phyloP scores from a whole-genome alignment of 2,888 invertebrate genomes.

The Chalcis sispes region DNA sequence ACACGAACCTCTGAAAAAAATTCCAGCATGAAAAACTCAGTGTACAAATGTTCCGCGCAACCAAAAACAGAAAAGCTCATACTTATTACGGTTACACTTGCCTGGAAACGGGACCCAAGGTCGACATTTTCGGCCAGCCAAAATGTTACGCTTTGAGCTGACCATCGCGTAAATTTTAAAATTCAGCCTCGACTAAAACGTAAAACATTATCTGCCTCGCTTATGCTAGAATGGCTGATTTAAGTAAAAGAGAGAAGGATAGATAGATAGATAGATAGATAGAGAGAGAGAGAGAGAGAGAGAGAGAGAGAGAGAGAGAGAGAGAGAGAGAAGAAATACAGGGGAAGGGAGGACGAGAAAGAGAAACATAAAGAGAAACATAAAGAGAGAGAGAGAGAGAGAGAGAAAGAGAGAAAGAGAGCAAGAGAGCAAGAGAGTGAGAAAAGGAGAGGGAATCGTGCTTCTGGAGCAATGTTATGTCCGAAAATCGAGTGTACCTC shows the following conservation, averaged over 20 bases:
- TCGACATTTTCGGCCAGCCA: conserved; percentile 24
- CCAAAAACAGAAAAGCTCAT: conserved; percentile 49
- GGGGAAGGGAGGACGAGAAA: neutral
- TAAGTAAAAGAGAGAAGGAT: neutral
- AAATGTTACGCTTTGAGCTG: conserved; percentile 12
- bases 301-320: neutral
- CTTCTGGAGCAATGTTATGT: too few species aligned
- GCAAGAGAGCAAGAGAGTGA: too few species aligned
- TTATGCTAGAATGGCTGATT: neutral
- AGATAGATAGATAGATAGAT: too few species aligned
- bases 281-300: neutral
- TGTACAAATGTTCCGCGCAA: neutral
- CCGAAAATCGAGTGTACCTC: conserved; percentile 55
- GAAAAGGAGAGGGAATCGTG: too few species aligned
- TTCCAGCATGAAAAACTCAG: conserved; percentile 18
- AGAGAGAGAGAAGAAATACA: too few species aligned
- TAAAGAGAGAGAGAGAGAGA: too few species aligned
- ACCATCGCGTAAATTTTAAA: conserved; percentile 29
- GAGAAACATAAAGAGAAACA: too few species aligned
- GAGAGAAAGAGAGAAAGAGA: too few species aligned
- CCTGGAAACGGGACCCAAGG: conserved; percentile 48
- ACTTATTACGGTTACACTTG: conserved; percentile 57
- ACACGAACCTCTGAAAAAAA: neutral
- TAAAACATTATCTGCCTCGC: conserved; percentile 10
- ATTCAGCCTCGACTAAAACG: conserved; percentile 28